A percentile compares a stretch with the other conserved stretches of the same genome.
These are phyloP conservation scores for Gasteruption jaculator DNA, from an alignment of 2,888 invertebrate species.

Conservation along the genomic window DNA sequence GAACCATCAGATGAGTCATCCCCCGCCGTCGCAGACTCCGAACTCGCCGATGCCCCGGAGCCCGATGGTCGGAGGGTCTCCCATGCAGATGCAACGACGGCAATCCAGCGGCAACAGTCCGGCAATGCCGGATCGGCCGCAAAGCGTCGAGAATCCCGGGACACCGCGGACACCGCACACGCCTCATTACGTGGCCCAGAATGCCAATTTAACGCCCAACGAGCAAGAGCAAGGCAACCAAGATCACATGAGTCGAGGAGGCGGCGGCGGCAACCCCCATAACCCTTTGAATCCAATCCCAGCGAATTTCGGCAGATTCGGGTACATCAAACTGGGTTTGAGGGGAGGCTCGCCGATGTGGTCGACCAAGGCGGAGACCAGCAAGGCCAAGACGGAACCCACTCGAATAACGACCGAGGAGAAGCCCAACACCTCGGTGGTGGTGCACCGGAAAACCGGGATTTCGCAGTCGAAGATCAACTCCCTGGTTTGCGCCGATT, in stretches of 20 bases:
- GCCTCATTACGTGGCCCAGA: slow-evolving; percentile 41
- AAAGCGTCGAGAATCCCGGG: slow-evolving; percentile 59
- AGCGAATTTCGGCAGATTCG: slow-evolving; percentile 57
- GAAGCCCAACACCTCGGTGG: slow-evolving; percentile 50
- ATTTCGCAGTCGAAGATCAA: slow-evolving; percentile 51
- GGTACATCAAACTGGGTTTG: slow-evolving; percentile 61
- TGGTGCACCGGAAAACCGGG: slow-evolving; percentile 45
- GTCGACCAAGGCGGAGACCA: slow-evolving; percentile 53
- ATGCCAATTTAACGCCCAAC: slow-evolving; percentile 57
- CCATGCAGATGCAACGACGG: slow-evolving; percentile 54
- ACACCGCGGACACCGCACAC: slow-evolving; percentile 55
- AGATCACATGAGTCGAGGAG: slow-evolving; percentile 44
- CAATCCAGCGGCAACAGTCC: slow-evolving; percentile 57
- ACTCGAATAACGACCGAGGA: slow-evolving; percentile 50
- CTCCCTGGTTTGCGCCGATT: slow-evolving; percentile 58
- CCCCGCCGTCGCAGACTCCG: slow-evolving; percentile 49
- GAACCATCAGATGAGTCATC: slow-evolving; percentile 48
- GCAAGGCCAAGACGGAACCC: slow-evolving; percentile 48
- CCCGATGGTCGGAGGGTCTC: slow-evolving; percentile 54
- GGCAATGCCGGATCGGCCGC: slow-evolving; percentile 58
- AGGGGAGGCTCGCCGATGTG: slow-evolving; percentile 68
- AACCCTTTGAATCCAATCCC: slow-evolving; percentile 60
- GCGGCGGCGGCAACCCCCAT: slow-evolving; percentile 56
- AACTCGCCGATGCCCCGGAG: slow-evolving; percentile 56
- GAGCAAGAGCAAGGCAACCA: slow-evolving; percentile 31